Evolutionary conservation across 2,797 vertebrate genomes (phyloP).

Genomic region (Notamacropus eugenii): DNA sequence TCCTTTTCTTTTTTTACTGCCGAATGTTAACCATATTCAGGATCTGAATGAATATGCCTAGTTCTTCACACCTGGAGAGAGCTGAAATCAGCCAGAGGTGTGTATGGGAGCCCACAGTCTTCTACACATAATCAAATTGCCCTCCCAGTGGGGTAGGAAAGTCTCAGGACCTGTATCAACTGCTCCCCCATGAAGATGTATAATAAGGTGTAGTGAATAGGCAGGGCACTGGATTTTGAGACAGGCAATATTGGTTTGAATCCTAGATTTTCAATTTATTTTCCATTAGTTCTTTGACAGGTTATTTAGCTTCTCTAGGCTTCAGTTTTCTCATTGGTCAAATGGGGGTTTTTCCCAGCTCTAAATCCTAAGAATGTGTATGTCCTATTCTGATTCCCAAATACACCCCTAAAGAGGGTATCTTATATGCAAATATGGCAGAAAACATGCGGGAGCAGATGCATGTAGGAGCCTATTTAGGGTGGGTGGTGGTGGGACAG

Average conservation of each 20-base stretch:
- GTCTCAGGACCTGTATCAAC: background rate
- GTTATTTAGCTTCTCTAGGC: background rate
- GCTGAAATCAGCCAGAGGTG: background rate
- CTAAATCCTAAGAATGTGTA: background rate
- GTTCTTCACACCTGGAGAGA: background rate
- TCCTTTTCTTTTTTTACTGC: background rate
- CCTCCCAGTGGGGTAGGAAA: background rate
- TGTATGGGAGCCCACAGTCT: background rate
- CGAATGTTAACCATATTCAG: background rate
- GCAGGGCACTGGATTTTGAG: background rate
- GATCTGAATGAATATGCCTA: background rate
- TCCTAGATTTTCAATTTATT: background rate
- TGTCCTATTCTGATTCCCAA: background rate
- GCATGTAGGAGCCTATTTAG: background rate
- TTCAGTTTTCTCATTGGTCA: background rate
- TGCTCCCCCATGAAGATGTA: background rate
- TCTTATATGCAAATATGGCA: background rate
- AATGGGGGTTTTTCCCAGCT: background rate
- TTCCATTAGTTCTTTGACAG: background rate
- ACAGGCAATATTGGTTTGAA: background rate
- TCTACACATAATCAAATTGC: background rate
- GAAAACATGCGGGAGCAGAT: background rate
- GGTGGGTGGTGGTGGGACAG: background rate
- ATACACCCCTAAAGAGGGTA: background rate
- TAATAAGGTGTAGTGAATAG: background rate